These are phyloP conservation scores for Odocoileus virginianus DNA, from an alignment of 2,113 vertebrate genomes.

Conservation along the genomic window DNA sequence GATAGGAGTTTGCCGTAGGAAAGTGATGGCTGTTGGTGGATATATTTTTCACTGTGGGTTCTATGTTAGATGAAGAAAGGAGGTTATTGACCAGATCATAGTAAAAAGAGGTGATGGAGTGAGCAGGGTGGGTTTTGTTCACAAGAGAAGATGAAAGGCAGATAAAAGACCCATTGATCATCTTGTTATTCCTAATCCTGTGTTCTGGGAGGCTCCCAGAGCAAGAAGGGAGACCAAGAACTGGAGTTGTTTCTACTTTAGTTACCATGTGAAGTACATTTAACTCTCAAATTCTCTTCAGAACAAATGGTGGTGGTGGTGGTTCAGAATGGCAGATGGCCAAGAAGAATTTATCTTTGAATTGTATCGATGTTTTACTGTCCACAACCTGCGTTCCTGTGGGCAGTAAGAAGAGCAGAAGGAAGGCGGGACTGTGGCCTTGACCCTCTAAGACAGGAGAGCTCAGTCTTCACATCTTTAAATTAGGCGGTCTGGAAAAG, in stretches of 20 bases:
- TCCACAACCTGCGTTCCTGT: not conserved
- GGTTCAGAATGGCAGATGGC: not conserved
- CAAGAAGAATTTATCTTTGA: not conserved
- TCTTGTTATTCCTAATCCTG: not conserved
- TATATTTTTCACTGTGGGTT: not conserved
- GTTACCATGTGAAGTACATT: not conserved
- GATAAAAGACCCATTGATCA: not conserved
- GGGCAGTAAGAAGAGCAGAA: not conserved
- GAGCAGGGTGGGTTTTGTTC: not conserved
- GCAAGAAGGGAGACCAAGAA: not conserved
- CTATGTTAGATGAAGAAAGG: constrained; percentile 3
- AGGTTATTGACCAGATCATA: not conserved
- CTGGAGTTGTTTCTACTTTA: not conserved
- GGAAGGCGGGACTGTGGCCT: not conserved
- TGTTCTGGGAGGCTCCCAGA: not conserved
- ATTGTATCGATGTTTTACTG: not conserved
- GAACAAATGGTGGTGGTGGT: not conserved
- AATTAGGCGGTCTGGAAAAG: not conserved
- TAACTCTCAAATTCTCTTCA: not conserved
- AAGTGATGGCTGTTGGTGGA: not conserved
- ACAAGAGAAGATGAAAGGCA: not conserved
- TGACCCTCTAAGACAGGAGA: not conserved
- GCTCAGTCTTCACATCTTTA: constrained; percentile 10
- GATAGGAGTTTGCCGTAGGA: not conserved
- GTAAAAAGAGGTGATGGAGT: not conserved